phyloP scores from a whole-genome alignment of 2,113 vertebrate genomes.

The Antidorcas marsupialis region DNA sequence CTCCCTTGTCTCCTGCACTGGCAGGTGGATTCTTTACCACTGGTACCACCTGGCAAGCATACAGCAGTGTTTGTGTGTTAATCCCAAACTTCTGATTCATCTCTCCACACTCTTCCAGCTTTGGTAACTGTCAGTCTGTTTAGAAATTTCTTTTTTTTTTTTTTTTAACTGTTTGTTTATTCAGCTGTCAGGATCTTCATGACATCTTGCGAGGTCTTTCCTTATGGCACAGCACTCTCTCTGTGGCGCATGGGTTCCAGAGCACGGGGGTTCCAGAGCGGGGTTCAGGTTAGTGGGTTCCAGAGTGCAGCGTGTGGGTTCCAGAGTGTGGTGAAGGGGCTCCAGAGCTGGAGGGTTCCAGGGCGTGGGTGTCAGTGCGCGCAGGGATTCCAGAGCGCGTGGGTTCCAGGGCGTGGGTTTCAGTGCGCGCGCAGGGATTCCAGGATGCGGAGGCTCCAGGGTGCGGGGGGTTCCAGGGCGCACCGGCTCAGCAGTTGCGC shows the following conservation, averaged over 20 bases:
- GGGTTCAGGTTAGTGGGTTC: too few species aligned
- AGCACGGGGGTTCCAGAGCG: rapidly evolving
- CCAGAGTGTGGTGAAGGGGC: too few species aligned
- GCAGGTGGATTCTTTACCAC: background rate
- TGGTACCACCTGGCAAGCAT: background rate
- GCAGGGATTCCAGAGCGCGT: background rate
- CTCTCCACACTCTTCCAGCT: background rate
- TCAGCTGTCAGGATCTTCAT: background rate
- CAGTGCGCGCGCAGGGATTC: rapidly evolving
- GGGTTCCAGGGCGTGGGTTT: too few species aligned
- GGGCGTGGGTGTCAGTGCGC: too few species aligned
- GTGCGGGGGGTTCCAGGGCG: background rate
- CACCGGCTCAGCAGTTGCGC: rapidly evolving
- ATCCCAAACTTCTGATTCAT: background rate
- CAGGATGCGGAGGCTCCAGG: background rate
- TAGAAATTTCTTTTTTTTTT: background rate
- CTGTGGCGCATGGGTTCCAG: background rate
- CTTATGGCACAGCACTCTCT: background rate
- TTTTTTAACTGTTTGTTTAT: background rate
- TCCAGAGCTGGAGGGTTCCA: too few species aligned
- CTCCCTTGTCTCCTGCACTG: background rate
- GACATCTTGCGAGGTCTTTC: background rate
- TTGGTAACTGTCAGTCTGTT: background rate
- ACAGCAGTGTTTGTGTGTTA: background rate
- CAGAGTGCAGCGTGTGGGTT: too few species aligned